Evolutionary conservation across 2,888 invertebrate species (phyloP).

Genomic region (Empis stercorea): DNA sequence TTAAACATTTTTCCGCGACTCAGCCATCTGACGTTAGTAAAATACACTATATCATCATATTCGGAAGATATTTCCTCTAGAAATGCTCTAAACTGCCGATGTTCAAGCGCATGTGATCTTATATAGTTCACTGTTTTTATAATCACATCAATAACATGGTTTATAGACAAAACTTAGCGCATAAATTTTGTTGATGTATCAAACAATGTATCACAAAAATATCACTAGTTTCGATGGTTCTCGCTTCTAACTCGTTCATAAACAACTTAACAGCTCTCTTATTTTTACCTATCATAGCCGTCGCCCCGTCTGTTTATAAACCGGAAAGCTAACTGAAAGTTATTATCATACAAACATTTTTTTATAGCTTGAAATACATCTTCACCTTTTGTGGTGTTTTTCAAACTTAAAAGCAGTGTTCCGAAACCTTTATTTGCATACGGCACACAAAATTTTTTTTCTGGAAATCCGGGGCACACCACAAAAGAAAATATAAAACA

Average conservation of each 20-base stretch:
- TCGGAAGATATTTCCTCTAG: constrained; percentile 1
- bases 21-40: constrained; percentile 6
- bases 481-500: not conserved
- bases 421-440: not conserved
- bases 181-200: constrained; percentile 9
- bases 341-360: constrained; percentile 6
- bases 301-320: constrained; percentile 2
- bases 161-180: not conserved
- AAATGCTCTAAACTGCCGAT: not conserved
- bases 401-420: constrained; percentile 6
- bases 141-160: constrained; percentile 1
- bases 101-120: not conserved
- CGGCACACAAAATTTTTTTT: not conserved
- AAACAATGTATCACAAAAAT: constrained; percentile 7
- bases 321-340: constrained; percentile 5
- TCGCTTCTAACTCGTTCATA: constrained; percentile 1
- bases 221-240: not conserved
- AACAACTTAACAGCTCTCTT: constrained; percentile 8
- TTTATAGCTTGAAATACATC: constrained; percentile 7
- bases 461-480: not conserved
- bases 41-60: constrained; percentile 5
- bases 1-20: constrained; percentile 7
- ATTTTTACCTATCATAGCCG: constrained; percentile 6
- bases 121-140: constrained; percentile 4
- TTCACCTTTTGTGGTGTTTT: constrained; percentile 8